These are phyloP conservation scores for Diadegma fenestrale DNA, from an alignment of 2,888 invertebrate genomes.

Conservation along the genomic window DNA sequence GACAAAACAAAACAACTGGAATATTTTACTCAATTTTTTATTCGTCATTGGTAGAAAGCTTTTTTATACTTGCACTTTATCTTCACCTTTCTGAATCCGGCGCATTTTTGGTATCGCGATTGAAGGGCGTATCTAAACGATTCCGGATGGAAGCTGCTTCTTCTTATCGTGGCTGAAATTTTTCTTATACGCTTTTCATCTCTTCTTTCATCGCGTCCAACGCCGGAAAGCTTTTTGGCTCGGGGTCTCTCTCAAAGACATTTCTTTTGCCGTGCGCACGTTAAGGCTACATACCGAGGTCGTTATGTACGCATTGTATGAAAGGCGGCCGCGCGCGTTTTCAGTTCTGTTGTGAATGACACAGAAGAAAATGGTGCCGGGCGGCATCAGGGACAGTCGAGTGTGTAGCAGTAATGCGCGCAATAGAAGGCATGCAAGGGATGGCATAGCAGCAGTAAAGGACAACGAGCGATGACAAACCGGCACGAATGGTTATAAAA, in stretches of 20 bases:
- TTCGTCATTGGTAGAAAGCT: not conserved
- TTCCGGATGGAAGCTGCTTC: conserved; percentile 72
- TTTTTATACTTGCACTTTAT: not conserved
- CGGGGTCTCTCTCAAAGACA: conserved; percentile 31
- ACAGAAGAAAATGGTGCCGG: conserved; percentile 45
- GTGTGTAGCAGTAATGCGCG: conserved; percentile 49
- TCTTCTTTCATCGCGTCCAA: conserved; percentile 58
- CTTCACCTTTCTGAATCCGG: conserved; percentile 3
- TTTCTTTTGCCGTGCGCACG: conserved; percentile 46
- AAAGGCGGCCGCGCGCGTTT: conserved; percentile 19
- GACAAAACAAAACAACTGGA: conserved; percentile 2
- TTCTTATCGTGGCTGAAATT: conserved; percentile 30
- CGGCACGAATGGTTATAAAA: conserved; percentile 35
- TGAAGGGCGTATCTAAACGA: conserved; percentile 79
- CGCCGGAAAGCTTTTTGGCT: conserved; percentile 43
- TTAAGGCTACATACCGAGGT: conserved; percentile 47
- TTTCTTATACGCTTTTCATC: conserved; percentile 51
- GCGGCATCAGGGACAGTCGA: not conserved
- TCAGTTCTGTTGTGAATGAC: conserved; percentile 57
- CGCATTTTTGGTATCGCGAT: conserved; percentile 79
- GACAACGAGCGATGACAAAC: conserved; percentile 18
- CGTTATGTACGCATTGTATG: conserved; percentile 57
- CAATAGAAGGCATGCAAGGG: conserved; percentile 32
- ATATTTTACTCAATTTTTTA: not conserved
- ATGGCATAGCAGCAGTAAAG: conserved; percentile 39